A percentile compares a stretch with the other conserved stretches of the same genome.
Conservation (phyloP, 37 sponge, comb jelly and placozoan species). For the Halichondria panicea region DNA sequence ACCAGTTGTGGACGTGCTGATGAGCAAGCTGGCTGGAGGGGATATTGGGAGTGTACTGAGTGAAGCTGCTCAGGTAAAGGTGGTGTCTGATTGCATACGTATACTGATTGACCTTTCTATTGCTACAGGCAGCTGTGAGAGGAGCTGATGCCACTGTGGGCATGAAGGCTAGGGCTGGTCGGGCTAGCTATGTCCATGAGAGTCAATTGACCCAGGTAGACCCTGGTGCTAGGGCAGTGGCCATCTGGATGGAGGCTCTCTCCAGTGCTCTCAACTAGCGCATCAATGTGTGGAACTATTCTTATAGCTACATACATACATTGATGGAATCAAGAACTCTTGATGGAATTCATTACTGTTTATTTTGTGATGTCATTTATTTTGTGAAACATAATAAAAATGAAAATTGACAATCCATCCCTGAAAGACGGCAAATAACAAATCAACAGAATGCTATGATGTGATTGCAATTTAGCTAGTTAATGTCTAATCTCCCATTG, state of each 20-base stretch:
- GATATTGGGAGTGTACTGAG: neutral
- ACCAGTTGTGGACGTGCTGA: slow-evolving; percentile 42
- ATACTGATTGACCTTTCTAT: neutral
- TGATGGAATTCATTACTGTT: too few species aligned
- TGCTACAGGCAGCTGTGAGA: slow-evolving; percentile 49
- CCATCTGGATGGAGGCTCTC: slow-evolving; percentile 64
- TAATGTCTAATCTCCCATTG: slow-evolving; percentile 75
- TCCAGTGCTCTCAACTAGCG: slow-evolving; percentile 3
- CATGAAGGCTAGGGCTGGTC: slow-evolving; percentile 81
- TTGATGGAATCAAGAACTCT: too few species aligned
- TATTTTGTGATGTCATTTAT: too few species aligned
- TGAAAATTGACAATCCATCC: too few species aligned
- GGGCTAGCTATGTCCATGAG: slow-evolving; percentile 76
- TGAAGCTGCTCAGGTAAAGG: slow-evolving; percentile 20
- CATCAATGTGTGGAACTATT: neutral
- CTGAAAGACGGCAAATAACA: too few species aligned
- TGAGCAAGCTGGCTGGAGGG: neutral
- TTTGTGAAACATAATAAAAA: too few species aligned
- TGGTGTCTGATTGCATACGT: neutral
- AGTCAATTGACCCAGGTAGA: slow-evolving; percentile 73
- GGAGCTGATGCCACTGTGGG: slow-evolving; percentile 62
- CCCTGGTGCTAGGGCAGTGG: slow-evolving; percentile 84
- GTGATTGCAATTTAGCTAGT: too few species aligned
- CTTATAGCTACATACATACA: too few species aligned
- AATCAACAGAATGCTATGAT: too few species aligned